These are phyloP conservation scores for Ichneumoninae sp. DNA, from an alignment of 2,888 invertebrate genomes.

Conservation along the genomic window DNA sequence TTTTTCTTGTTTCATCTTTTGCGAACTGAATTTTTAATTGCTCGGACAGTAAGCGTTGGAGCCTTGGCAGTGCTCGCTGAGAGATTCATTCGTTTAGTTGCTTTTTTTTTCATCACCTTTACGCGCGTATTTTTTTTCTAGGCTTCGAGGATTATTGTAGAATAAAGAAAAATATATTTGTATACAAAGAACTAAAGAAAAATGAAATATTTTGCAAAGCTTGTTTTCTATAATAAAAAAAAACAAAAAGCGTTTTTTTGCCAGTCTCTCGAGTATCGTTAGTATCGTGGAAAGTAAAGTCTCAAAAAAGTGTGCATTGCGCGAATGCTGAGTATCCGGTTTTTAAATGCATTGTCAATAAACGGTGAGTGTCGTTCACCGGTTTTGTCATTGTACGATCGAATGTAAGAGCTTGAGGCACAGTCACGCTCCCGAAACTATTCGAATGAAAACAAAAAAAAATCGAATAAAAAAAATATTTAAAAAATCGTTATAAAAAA, in stretches of 20 bases:
- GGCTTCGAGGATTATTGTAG: constrained; percentile 57
- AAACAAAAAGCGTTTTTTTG: constrained; percentile 34
- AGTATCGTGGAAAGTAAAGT: constrained; percentile 51
- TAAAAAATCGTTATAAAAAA: constrained; percentile 1
- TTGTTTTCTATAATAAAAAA: constrained; percentile 15
- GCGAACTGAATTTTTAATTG: constrained; percentile 24
- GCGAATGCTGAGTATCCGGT: constrained; percentile 22
- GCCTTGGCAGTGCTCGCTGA: constrained; percentile 80
- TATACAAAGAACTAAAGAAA: constrained; percentile 51
- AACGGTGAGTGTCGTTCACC: constrained; percentile 23
- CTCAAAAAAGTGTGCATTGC: constrained; percentile 8
- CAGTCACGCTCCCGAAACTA: constrained; percentile 31
- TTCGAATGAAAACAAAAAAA: not conserved
- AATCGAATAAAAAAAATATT: not conserved
- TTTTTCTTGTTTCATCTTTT: constrained; percentile 13
- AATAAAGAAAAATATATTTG: constrained; percentile 60
- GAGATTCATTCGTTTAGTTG: constrained; percentile 39
- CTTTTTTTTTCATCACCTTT: constrained; percentile 9
- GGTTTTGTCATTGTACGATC: constrained; percentile 31
- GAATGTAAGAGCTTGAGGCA: constrained; percentile 47
- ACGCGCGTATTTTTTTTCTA: constrained; percentile 50
- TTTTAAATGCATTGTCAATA: constrained; percentile 21
- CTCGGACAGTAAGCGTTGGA: constrained; percentile 65
- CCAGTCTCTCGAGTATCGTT: constrained; percentile 62
- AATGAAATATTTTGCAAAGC: constrained; percentile 30